Percentiles rank a stretch among this genome's conserved stretches.
Evolutionary conservation across 2,113 vertebrate species (phyloP).

Genomic region (Cygnus buccinator): DNA sequence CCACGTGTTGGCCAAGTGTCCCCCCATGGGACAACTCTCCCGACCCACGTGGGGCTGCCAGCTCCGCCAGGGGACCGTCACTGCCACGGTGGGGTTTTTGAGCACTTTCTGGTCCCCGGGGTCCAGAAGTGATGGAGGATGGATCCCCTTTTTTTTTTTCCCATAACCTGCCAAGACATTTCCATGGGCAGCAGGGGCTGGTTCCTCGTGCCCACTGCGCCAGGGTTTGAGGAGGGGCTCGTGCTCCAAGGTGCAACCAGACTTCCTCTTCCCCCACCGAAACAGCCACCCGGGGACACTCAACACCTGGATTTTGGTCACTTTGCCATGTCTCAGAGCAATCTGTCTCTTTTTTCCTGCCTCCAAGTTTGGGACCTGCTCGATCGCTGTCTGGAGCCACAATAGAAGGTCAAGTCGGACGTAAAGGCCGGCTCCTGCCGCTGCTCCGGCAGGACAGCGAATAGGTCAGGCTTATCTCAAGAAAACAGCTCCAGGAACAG

Average conservation of each 20-base stretch:
- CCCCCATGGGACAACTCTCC: background rate
- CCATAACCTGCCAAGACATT: background rate
- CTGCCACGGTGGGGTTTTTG: too few species aligned
- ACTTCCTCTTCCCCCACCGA: background rate
- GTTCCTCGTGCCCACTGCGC: background rate
- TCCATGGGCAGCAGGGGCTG: background rate
- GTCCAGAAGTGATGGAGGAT: background rate
- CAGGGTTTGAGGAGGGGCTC: background rate
- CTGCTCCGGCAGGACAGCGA: background rate
- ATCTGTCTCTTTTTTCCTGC: too few species aligned
- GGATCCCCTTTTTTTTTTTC: background rate
- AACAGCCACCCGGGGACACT: background rate
- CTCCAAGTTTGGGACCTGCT: background rate
- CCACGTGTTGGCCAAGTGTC: background rate
- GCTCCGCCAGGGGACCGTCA: fast-evolving
- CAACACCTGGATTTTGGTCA: background rate
- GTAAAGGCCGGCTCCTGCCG: slow-evolving; percentile 2
- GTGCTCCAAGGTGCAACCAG: background rate
- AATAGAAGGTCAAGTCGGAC: slow-evolving; percentile 74
- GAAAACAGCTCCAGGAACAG: slow-evolving; percentile 38
- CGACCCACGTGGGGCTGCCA: background rate
- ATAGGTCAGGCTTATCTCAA: slow-evolving; percentile 72
- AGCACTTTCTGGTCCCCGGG: background rate
- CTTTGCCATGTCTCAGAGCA: background rate
- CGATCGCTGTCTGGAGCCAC: slow-evolving; percentile 22